Base-by-base conservation (phyloP, 2,113 vertebrate species). In the Malurus melanocephalus region DNA sequence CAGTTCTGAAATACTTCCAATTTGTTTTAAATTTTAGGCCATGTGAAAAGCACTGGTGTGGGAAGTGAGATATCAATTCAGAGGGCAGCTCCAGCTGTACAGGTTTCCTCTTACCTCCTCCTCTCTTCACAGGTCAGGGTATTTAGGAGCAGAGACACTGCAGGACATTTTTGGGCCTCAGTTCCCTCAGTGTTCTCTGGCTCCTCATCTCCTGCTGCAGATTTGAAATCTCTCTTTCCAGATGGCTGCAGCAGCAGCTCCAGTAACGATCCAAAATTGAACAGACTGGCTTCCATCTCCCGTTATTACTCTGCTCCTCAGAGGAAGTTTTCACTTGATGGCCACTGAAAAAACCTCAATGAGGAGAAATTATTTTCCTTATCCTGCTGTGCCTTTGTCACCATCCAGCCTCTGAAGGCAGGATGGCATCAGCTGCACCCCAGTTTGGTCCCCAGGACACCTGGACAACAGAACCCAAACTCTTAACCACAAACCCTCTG, bases 11-110 rank as follows among this genome's bases (percentile, higher is more conserved):
- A 85, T 87, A 90, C 21, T 91, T 90, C 64, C 76, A 74, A n/a
- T 77, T 92, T 87, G 60, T 57, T 94, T 93, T 94, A 86, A 91
- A 85, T 95, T 46, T 91, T 64, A 51, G 67, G 53, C 75, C 74
- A 60, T 27, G 49, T 57, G 65, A 55, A 57, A 88, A 81, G 71
- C 65, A 30, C 40, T 59, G 72, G 49, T 57, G 19, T 49, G 40
- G 33, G 48, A 23, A 42, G 75, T 43, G 19, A 56, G 68, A 61
- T 13, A 35, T 7, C 78, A 46, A 59, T 51, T n/a, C 49, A 35
- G 43, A 69, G 80, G 49, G 49, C 80, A 91, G 20, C 24, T 60
- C 38, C 80, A 82, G 66, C 38, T 76, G 81, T 2, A 23, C 52
- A 89, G 79, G 60, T 86, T 61, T 73, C 38, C 69, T 64, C 53